These are phyloP conservation scores for Salarias fasciatus DNA, from an alignment of 2,797 vertebrate genomes.

Conservation along the genomic window DNA sequence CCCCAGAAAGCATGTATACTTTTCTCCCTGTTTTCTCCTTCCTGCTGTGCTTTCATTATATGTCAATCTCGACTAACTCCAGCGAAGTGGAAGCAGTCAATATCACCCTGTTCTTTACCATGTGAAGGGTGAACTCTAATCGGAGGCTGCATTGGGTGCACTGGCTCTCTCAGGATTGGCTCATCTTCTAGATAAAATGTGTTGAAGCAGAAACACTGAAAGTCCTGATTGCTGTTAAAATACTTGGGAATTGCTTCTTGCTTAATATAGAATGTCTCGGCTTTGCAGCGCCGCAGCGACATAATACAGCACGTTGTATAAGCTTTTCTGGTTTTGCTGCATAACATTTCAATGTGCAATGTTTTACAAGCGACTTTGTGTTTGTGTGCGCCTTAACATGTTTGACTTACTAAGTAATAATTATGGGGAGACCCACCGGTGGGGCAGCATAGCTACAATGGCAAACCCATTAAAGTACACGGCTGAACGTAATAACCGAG, in stretches of 20 bases:
- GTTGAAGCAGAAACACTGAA: constrained; percentile 72
- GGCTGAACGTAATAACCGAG: constrained; percentile 81
- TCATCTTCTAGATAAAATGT: constrained; percentile 48
- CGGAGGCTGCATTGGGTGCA: constrained; percentile 67
- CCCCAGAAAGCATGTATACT: constrained; percentile 29
- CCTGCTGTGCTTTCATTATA: constrained; percentile 73
- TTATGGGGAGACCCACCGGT: constrained; percentile 6
- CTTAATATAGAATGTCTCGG: constrained; percentile 6
- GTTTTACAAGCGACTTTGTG: no score
- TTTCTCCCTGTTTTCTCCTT: constrained; percentile 38
- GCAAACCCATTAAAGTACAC: constrained; percentile 73
- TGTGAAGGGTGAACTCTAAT: constrained; percentile 74
- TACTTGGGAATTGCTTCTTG: constrained; percentile 23
- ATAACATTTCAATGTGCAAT: no score
- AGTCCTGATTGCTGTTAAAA: constrained; percentile 72
- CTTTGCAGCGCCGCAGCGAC: background rate
- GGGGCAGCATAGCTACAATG: constrained; percentile 51
- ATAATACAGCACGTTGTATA: no score
- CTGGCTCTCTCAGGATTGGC: constrained; percentile 58
- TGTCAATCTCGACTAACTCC: constrained; percentile 76
- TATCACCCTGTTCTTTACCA: constrained; percentile 72
- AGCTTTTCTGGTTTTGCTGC: no score
- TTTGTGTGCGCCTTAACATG: no score
- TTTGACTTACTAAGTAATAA: constrained; percentile 5
- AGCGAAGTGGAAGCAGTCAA: constrained; percentile 81